Base-by-base conservation (phyloP, 2,113 vertebrate species). In the Scomber colias region DNA sequence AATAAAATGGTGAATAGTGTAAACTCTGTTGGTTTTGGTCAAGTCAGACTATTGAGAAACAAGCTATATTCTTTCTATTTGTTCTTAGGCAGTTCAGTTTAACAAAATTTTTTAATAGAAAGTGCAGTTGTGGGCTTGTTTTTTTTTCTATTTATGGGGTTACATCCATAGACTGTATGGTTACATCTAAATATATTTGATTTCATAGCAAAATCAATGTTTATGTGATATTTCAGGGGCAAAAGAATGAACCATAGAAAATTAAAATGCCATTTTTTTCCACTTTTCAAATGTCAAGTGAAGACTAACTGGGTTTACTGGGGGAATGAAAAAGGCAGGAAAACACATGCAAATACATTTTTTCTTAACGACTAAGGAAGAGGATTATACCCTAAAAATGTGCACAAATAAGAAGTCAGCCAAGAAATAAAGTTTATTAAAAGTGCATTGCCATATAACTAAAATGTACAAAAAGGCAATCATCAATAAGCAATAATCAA, bases 191-290 rank as follows among this genome's bases (percentile, higher is more conserved):
- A 40, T 40, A 40, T 40, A 40, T 40, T 40, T 40, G 35, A 40
- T 40, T 8, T 40, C 2, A 40, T 40, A 40, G 35, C 35, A 40
- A 7, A 40, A 40, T 40, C 35, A 40, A 40, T 40, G 9, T 40
- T 40, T 9, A 40, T 40, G 35, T 35, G 35, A 35, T 35, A 5
- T 35, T 88, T 75, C 69, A 45, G 57, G 83, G 79, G 62, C 54
- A 77, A 77, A 82, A 78, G 35, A 72, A 83, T 50, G 70, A 87
- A 83, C 62, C 69, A 70, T 87, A 92, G 50, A 94, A 87, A 91
- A 93, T 90, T 87, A 92, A 92, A 90, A 93, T 82, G 80, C 65
- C 60, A 40, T 40, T 49, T 79, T 84, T 77, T 72, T 2, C 77
- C 75, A 87, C 75, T 87, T 87, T 81, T 88, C 40, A 81, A 81